Base-by-base conservation (phyloP, 2,888 invertebrate genomes). In the Creontiades dilutus region DNA sequence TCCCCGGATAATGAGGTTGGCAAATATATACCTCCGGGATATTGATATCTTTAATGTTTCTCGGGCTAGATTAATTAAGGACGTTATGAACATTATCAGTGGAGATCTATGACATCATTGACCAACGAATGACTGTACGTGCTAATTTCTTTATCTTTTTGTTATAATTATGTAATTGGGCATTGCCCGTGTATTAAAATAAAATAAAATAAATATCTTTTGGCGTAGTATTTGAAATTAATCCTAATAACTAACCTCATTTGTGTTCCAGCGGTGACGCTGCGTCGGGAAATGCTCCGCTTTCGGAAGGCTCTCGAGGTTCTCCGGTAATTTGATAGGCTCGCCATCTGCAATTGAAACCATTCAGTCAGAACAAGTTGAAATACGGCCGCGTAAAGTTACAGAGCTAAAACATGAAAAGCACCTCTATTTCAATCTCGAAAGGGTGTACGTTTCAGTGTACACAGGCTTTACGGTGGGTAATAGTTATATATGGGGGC, bases 211-310 rank as follows among this genome's bases (percentile, higher is more conserved):
- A n/a, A n/a, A n/a, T n/a, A n/a, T n/a, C n/a, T n/a, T n/a, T n/a
- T n/a, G n/a, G n/a, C n/a, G n/a, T n/a, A n/a, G 37, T 37, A 37
- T 7, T 37, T 2, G 7, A 37, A 37, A 37, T 37, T 7, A 37
- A 37, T 37, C 37, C 7, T 37, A 37, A 52, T 52, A 52, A 52
- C 13, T 11, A 1, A 98, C 99, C 97, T 99, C 99, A 95, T 99
- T 99, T 93, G 98, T 99, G 96, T 99, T 99, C 99, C 99, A 99
- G 92, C 98, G 96, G 94, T 99, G 98, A 93, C 98, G 95, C 94
- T 98, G 98, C 92, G 96, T 96, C 92, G 98, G 98, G 94, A 99
- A 98, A 94, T 98, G 97, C 94, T 98, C 98, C 91, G 98, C 98
- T 93, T 97, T 96, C 92, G 97, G 98, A 93, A 99, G 95, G 93